These are phyloP conservation scores for Crossaster papposus DNA, from an alignment of 53 echinoderm and acorn worm species.

Conservation along the genomic window DNA sequence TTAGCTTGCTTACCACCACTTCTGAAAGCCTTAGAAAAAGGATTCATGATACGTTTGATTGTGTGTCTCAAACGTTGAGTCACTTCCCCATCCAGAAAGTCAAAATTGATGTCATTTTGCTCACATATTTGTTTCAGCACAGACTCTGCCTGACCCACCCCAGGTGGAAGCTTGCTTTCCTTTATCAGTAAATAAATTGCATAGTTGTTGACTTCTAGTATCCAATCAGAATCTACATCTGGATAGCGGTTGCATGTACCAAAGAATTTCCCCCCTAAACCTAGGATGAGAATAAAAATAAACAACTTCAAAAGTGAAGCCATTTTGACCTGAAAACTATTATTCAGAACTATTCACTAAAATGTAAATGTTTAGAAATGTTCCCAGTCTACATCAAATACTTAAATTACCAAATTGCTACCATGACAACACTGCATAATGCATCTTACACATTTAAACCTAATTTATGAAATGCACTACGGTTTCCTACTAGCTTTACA, in stretches of 20 bases:
- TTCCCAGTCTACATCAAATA: neutral
- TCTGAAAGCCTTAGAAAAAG: neutral
- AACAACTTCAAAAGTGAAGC: constrained; percentile 19
- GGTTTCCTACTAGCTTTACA: no score
- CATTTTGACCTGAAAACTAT: constrained; percentile 11
- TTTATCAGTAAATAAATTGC: constrained; percentile 29
- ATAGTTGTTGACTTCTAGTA: constrained; percentile 23
- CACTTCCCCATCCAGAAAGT: constrained; percentile 21
- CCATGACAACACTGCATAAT: no score
- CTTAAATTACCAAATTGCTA: no score
- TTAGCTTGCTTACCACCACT: constrained; percentile 32
- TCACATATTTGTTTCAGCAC: constrained; percentile 36
- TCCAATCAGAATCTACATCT: constrained; percentile 25
- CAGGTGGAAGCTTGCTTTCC: constrained; percentile 10
- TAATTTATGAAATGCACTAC: no score
- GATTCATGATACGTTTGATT: constrained; percentile 23
- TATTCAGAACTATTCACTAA: no score
- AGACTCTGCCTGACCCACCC: constrained; percentile 32
- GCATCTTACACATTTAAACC: no score
- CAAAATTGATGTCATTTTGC: constrained; percentile 25
- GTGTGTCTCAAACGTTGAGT: neutral
- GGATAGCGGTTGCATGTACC: constrained; percentile 18
- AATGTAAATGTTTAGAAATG: no score
- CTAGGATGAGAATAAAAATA: neutral
- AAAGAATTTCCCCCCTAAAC: neutral